Evolutionary conservation across 2,113 vertebrate species (phyloP), one percentile per base, ranked within the genome.

Genomic region (Coptodon rendalli): DNA sequence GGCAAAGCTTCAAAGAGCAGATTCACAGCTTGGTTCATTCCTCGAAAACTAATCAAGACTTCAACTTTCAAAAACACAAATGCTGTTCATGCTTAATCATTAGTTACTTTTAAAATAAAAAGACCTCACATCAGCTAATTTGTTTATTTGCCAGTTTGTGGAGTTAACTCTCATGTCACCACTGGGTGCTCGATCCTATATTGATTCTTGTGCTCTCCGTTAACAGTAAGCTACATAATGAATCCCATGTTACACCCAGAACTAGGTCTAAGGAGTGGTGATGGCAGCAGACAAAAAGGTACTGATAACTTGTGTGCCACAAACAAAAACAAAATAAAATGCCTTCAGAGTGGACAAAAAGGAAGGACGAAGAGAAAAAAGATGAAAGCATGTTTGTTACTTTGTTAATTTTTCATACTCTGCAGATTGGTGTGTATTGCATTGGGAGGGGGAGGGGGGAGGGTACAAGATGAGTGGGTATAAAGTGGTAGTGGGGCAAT

Each of bases 331-430:
- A 96, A 97, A 93, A 88, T 86, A 94, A 94, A 93, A 82, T 90
- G 93, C 92, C 88, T 92, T 94, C 48, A 53, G 88, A 92, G 91
- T 81, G 91, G 88, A 93, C 86, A 89, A 86, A 92, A 87, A 92
- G 85, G 87, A 92, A 93, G 89, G 88, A 93, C 86, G 85, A 94
- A 91, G 96, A 96, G 95, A 95, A 97, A 68, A 96, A 95, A 95
- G 87, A 94, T 95, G 97, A 97, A 97, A 96, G 96, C 95, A 93
- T 95, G 92, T 94, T 94, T 95, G 94, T 96, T 96, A 96, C 87
- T 94, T 95, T 94, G 95, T 96, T 96, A 96, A 94, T 95, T 97
- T 97, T 96, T 97, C 97, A 97, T 95, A 94, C 95, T 97, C 97
- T 94, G 95, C 97, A 96, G 96, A 95, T 96, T 96, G 95, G 95